Conservation (phyloP, 2,797 vertebrate genomes). For the Acanthopagrus latus region DNA sequence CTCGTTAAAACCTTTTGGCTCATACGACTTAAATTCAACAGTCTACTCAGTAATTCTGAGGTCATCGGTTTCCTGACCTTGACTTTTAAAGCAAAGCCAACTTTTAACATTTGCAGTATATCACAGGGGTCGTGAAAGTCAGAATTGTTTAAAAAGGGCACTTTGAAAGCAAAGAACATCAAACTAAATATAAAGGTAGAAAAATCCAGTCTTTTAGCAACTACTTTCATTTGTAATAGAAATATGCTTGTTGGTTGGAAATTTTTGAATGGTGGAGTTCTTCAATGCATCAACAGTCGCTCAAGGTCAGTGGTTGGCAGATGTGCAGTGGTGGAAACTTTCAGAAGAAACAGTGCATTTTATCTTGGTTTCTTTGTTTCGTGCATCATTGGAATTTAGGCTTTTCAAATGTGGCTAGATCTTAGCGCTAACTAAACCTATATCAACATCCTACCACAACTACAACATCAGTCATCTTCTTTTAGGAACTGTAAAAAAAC, state of each 20-base stretch:
- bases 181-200: not conserved
- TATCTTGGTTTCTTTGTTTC: not conserved
- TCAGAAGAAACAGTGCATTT: not conserved
- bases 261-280: conserved; percentile 7
- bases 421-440: not conserved
- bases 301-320: too few species aligned
- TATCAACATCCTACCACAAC: not conserved
- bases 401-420: not conserved
- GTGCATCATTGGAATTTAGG: not conserved
- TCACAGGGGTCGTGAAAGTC: too few species aligned
- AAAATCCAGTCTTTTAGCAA: not conserved
- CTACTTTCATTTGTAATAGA: not conserved
- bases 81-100: too few species aligned
- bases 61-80: too few species aligned
- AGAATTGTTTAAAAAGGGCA: not conserved
- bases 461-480: not conserved
- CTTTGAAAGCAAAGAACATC: not conserved
- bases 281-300: not conserved
- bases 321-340: not conserved
- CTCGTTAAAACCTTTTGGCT: too few species aligned
- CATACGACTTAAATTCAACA: too few species aligned
- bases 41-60: too few species aligned
- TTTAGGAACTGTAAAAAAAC: not conserved
- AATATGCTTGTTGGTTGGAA: not conserved
- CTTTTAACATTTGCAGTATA: too few species aligned